Conservation (phyloP, 2,113 vertebrate genomes). For the Oncorhynchus keta region DNA sequence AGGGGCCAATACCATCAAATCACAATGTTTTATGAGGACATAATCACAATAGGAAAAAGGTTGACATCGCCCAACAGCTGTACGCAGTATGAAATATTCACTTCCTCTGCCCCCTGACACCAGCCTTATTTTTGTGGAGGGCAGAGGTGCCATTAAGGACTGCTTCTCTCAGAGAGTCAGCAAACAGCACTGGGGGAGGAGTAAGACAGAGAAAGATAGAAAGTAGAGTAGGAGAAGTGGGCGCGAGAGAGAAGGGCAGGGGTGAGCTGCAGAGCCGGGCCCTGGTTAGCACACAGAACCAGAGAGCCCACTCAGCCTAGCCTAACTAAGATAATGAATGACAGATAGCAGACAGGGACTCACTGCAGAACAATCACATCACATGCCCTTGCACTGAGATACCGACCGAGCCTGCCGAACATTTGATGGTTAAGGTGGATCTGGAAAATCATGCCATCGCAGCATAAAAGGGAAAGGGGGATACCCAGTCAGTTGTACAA, state of each 20-base stretch:
- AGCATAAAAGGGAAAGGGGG: background rate
- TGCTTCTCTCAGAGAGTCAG: background rate
- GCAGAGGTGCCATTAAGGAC: background rate
- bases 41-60: no score
- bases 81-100: constrained; percentile 7
- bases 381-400: constrained; percentile 45
- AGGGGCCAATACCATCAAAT: no score
- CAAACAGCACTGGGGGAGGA: background rate
- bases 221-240: no score
- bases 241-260: no score
- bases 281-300: constrained; percentile 11
- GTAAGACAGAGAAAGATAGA: no score
- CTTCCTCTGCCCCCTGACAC: constrained; percentile 7
- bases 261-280: background rate
- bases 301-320: constrained; percentile 18
- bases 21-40: no score
- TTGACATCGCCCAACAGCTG: background rate
- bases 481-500: background rate
- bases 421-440: constrained; percentile 44
- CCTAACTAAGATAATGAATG: constrained; percentile 39
- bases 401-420: constrained; percentile 19
- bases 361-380: constrained; percentile 44
- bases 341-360: constrained; percentile 38
- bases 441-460: background rate
- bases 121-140: background rate